Percentiles rank a stretch among this genome's conserved stretches.
Conservation (phyloP, 1,140 invertebrate genomes). For the Drosophila melanica region DNA sequence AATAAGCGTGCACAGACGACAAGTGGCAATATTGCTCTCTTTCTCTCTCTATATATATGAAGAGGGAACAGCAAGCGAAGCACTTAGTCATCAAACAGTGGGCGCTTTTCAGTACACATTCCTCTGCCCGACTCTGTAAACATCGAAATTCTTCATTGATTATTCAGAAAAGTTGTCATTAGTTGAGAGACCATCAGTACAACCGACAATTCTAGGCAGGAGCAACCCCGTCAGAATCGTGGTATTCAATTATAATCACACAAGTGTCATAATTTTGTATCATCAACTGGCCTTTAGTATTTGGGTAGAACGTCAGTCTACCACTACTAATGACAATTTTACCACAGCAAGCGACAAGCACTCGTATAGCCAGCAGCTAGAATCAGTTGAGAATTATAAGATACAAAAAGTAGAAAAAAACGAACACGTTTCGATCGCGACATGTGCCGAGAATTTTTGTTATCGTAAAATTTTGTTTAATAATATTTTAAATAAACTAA, state of each 20-base stretch:
- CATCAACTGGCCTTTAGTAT: constrained; percentile 83
- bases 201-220: constrained; percentile 81
- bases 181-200: constrained; percentile 80
- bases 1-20: constrained; percentile 47
- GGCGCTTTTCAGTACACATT: background rate
- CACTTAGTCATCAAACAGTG: background rate
- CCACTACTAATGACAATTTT: constrained; percentile 81
- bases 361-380: background rate
- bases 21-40: constrained; percentile 48
- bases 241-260: constrained; percentile 82
- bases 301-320: constrained; percentile 84
- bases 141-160: constrained; percentile 35
- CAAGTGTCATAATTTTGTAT: constrained; percentile 75
- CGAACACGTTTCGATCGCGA: constrained; percentile 31
- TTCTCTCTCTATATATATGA: background rate
- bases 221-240: constrained; percentile 83
- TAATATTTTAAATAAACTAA: background rate
- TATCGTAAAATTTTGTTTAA: background rate
- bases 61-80: background rate
- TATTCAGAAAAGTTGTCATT: constrained; percentile 56
- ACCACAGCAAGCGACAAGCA: background rate
- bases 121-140: background rate
- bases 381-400: constrained; percentile 61
- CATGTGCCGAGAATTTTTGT: background rate
- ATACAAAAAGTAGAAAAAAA: constrained; percentile 32